These are phyloP conservation scores for Sus cebifrons DNA, from an alignment of 2,797 vertebrate genomes.

Conservation along the genomic window DNA sequence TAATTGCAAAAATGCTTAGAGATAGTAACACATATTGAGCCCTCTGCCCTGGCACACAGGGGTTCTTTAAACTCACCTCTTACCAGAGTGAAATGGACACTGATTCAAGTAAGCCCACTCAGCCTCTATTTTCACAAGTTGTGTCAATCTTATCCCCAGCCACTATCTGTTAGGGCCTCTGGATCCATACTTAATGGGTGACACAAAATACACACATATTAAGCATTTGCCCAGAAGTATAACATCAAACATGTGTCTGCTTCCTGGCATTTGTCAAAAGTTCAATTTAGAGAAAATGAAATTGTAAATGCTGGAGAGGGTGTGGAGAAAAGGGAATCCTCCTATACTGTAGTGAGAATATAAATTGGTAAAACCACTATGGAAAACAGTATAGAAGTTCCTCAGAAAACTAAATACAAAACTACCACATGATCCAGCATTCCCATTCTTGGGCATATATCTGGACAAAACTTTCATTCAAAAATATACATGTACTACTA, in stretches of 20 bases:
- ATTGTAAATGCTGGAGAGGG: no score
- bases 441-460: no score
- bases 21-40: background rate
- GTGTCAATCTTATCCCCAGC: background rate
- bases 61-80: background rate
- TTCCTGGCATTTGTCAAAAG: background rate
- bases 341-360: no score
- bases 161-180: background rate
- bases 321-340: no score
- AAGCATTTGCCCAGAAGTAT: background rate
- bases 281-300: background rate
- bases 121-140: background rate
- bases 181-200: background rate
- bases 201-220: background rate
- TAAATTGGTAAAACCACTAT: no score
- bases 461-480: no score
- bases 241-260: background rate
- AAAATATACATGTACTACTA: no score
- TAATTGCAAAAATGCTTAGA: conserved; percentile 48
- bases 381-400: no score
- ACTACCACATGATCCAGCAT: no score
- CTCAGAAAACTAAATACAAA: no score
- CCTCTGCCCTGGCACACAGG: background rate
- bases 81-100: background rate
- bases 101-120: background rate